Percentiles rank a stretch among this genome's conserved stretches.
These are phyloP conservation scores for Galaxias olidus DNA, from an alignment of 2,797 vertebrate genomes.

Conservation along the genomic window DNA sequence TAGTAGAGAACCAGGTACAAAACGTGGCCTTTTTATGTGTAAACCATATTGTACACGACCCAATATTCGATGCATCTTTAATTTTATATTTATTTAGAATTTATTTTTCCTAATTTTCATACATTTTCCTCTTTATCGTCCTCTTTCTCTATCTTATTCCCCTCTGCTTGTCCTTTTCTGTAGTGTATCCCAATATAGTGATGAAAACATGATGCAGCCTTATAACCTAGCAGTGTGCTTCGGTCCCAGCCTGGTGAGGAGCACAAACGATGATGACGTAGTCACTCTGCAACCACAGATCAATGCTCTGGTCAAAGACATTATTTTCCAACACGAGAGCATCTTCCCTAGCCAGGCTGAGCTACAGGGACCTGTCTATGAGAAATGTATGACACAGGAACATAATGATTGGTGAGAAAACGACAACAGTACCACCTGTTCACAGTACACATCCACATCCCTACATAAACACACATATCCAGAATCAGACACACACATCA, in stretches of 20 bases:
- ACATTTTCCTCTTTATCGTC: neutral
- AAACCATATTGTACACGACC: too few species aligned
- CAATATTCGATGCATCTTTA: too few species aligned
- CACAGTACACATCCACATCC: neutral
- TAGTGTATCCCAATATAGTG: constrained; percentile 89
- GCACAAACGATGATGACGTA: constrained; percentile 71
- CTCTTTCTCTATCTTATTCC: neutral
- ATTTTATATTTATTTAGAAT: too few species aligned
- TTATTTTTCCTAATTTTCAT: neutral
- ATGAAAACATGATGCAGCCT: constrained; percentile 95
- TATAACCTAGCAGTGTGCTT: constrained; percentile 92
- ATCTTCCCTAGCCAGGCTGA: constrained; percentile 76
- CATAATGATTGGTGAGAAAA: constrained; percentile 72
- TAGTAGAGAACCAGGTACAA: too few species aligned
- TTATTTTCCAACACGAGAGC: constrained; percentile 79
- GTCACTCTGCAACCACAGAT: constrained; percentile 82
- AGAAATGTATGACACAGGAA: constrained; percentile 85
- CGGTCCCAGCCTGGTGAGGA: constrained; percentile 84
- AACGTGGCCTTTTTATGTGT: too few species aligned
- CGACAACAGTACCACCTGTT: neutral
- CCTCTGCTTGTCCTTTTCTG: neutral
- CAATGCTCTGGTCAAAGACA: constrained; percentile 81
- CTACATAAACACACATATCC: neutral
- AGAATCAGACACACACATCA: neutral
- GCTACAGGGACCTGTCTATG: constrained; percentile 81